phyloP scores from a whole-genome alignment of 2,113 vertebrate species.

The Drymodes brunneopygia region DNA sequence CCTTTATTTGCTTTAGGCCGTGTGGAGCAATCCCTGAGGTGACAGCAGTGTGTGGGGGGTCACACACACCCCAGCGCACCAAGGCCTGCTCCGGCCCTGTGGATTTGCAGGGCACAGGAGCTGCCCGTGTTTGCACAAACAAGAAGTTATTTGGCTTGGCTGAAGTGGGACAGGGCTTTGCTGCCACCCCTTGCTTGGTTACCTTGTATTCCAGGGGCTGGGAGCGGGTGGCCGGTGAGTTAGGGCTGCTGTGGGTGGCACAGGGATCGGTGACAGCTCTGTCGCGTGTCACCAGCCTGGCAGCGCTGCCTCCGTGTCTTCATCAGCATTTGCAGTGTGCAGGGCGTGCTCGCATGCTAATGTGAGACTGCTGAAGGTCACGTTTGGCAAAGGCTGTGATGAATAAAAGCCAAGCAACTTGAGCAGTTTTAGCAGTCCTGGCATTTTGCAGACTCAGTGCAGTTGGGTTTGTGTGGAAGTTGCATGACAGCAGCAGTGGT shows the following conservation, averaged over 20 bases:
- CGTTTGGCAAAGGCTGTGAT: too few relatives aligned
- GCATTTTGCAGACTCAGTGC: not conserved
- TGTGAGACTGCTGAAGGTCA: not conserved
- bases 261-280: not conserved
- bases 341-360: not conserved
- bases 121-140: not conserved
- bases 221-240: not conserved
- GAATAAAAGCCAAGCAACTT: not conserved
- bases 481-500: not conserved
- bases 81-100: not conserved
- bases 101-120: too few relatives aligned
- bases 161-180: not conserved
- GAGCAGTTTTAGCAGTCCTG: not conserved
- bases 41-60: not conserved
- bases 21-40: not conserved
- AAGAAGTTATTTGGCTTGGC: not conserved
- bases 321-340: not conserved
- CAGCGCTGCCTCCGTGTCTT: not conserved
- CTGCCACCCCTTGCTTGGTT: rapidly evolving
- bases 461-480: not conserved
- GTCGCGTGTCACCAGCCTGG: not conserved
- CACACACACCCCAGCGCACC: rapidly evolving
- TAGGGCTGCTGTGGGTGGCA: not conserved
- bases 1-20: rapidly evolving
- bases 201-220: not conserved